Base-by-base conservation (phyloP, 2,797 vertebrate species). In the Brachyalestes nurse region DNA sequence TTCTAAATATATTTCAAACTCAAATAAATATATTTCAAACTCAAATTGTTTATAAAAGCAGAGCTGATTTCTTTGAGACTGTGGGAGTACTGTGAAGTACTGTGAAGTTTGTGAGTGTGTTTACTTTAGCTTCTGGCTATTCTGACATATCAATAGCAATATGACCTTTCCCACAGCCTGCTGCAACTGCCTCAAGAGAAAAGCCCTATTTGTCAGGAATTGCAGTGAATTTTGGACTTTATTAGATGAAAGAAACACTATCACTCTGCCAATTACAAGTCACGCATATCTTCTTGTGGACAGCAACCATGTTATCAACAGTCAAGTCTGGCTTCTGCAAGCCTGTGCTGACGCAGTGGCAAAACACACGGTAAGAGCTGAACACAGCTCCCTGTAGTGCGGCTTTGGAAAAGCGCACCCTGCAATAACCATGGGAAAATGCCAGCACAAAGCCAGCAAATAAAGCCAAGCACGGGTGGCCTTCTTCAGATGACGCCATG, bases 361-460 rank as follows among this genome's bases (percentile, higher is more conserved):
- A 80, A 60, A 69, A 78, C 55, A 76, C 81, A 71, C 7, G 62
- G 45, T 58, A 78, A 81, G 74, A 76, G 71, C 58, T 64, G 78
- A 78, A 84, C 66, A 78, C 75, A 81, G 82, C 84, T 73, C 84
- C 84, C 84, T 77, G 80, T 78, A 74, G 82, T 75, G 86, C 84
- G 78, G 87, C 84, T 91, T 87, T 90, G 85, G 89, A 89, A 83
- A 84, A 86, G 72, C 16, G 84, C 78, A 82, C n/a, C 80, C 87
- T 84, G 84, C 85, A 85, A 88, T 88, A 89, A 88, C 89, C 89
- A 82, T 89, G 92, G 88, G 88, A 89, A 89, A 89, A 86, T 82
- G 78, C 77, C 82, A 83, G 82, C 87, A 88, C 89, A 93, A 92
- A 91, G 89, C 89, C 90, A 87, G 87, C 84, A 77, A 88, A 90